A percentile compares a stretch with the other conserved stretches of the same genome.
phyloP scores from a whole-genome alignment of 2,113 vertebrate species.

The Myanophis thanlyinensis region DNA sequence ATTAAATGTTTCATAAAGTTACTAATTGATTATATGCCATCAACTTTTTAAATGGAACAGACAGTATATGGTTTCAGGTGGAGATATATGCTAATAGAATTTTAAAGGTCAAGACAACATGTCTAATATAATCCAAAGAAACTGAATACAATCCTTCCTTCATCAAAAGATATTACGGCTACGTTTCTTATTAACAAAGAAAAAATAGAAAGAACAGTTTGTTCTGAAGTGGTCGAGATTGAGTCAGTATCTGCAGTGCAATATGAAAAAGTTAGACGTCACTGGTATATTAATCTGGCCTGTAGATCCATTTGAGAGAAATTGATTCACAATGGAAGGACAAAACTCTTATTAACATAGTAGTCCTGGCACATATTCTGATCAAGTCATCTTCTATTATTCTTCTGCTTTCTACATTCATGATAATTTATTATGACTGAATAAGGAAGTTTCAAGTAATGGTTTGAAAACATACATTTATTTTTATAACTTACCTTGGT shows the following conservation, averaged over 20 bases:
- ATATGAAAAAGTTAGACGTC: constrained; percentile 35
- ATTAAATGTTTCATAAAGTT: neutral
- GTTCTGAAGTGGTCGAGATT: constrained; percentile 35
- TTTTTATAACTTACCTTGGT: neutral
- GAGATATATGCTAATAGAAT: neutral
- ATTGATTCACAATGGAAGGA: constrained; percentile 26
- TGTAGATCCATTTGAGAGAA: neutral
- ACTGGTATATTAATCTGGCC: constrained; percentile 38
- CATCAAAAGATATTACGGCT: neutral
- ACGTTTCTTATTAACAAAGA: constrained; percentile 23
- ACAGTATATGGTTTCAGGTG: neutral
- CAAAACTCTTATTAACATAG: neutral
- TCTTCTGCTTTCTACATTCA: neutral
- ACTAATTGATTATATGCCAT: neutral
- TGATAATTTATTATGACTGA: rapidly evolving
- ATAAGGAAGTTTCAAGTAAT: neutral
- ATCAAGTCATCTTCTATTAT: neutral
- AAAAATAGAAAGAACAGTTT: constrained; percentile 48
- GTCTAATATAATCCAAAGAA: constrained; percentile 11
- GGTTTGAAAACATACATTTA: neutral
- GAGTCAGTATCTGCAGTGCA: constrained; percentile 39
- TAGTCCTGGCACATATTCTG: neutral
- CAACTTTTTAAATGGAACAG: neutral
- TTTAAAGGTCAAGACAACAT: constrained; percentile 1
- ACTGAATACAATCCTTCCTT: constrained; percentile 28